phyloP scores from a whole-genome alignment of 2,888 invertebrate species.

The Crepidodera aurea region DNA sequence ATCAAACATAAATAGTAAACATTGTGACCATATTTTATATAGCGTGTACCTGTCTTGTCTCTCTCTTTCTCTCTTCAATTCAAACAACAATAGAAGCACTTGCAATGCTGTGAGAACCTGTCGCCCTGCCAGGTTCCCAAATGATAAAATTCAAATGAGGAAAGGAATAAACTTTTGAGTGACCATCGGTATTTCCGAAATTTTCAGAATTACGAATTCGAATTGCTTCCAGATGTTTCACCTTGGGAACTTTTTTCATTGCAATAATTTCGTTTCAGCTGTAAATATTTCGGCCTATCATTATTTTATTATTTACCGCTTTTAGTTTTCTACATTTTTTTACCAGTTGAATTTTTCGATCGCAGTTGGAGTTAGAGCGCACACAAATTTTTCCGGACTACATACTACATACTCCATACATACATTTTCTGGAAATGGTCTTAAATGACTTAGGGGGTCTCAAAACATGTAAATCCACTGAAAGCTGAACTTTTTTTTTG shows the following conservation, averaged over 20 bases:
- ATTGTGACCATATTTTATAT: background rate
- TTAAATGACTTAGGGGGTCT: too few relatives aligned
- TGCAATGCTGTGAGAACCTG: slow-evolving; percentile 40
- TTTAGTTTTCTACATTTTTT: too few relatives aligned
- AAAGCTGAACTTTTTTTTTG: too few relatives aligned
- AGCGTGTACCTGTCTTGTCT: background rate
- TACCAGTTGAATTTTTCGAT: too few relatives aligned
- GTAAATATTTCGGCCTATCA: too few relatives aligned
- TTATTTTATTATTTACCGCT: too few relatives aligned
- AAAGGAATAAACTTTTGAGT: background rate
- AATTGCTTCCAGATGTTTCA: background rate
- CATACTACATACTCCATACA: too few relatives aligned
- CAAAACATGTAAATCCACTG: too few relatives aligned
- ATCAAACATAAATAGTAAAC: background rate
- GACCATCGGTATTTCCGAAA: slow-evolving; percentile 11
- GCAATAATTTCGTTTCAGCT: too few relatives aligned
- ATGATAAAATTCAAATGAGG: slow-evolving; percentile 44
- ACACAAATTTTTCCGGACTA: too few relatives aligned
- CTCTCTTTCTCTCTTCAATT: background rate
- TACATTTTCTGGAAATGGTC: too few relatives aligned
- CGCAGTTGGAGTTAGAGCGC: too few relatives aligned
- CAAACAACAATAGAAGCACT: slow-evolving; percentile 5
- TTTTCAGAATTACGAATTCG: background rate
- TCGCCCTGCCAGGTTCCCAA: slow-evolving; percentile 35
- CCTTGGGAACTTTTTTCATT: background rate